phyloP scores from a whole-genome alignment of 2,797 vertebrate species.

The Pangasius larnaudii region DNA sequence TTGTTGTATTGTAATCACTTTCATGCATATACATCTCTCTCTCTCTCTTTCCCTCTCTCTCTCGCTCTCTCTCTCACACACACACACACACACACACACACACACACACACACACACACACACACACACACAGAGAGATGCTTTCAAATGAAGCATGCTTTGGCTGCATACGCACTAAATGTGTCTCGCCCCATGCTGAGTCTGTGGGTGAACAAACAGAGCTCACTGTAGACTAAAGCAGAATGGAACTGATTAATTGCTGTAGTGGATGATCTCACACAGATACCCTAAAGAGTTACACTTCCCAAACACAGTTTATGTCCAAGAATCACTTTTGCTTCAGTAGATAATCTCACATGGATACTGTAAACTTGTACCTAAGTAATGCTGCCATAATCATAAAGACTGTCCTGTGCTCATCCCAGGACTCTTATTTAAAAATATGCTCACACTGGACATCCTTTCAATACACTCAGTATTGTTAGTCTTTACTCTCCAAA shows the following conservation, averaged over 20 bases:
- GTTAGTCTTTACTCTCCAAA: not conserved
- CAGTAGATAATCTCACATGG: not conserved
- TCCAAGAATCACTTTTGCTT: conserved; percentile 20
- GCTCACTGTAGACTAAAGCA: not conserved
- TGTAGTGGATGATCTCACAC: not conserved
- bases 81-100: not conserved
- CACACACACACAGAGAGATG: conserved; percentile 18
- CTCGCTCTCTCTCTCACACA: not conserved
- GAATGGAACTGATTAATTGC: conserved; percentile 4
- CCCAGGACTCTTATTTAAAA: not conserved
- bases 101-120: not conserved
- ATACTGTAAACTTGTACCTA: not conserved
- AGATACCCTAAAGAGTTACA: conserved; percentile 5
- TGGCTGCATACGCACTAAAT: conserved; percentile 17
- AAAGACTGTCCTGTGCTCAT: not conserved
- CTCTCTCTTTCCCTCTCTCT: conserved; percentile 26
- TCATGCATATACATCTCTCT: conserved; percentile 29
- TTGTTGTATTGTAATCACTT: conserved; percentile 34
- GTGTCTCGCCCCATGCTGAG: not conserved
- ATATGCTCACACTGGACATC: not conserved
- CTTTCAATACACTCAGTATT: not conserved
- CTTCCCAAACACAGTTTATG: not conserved
- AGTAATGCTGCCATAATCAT: not conserved
- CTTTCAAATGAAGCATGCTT: conserved; percentile 23
- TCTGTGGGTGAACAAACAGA: conserved; percentile 19